phyloP scores from a whole-genome alignment of 1,140 invertebrate genomes.

The Hypothenemus hampei region DNA sequence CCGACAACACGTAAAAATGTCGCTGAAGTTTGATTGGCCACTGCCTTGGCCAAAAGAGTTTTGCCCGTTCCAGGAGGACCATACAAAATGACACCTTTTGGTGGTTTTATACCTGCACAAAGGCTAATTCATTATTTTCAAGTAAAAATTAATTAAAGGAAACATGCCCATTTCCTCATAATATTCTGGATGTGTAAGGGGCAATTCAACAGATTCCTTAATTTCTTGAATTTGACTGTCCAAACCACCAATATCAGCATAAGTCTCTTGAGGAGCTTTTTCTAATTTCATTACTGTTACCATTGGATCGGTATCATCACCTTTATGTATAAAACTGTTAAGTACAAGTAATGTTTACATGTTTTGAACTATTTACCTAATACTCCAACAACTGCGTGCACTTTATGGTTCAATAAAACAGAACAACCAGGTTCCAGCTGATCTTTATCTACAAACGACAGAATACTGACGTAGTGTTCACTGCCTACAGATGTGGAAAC shows the following conservation, averaged over 20 bases:
- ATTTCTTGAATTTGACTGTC: slow-evolving; percentile 99
- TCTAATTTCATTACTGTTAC: slow-evolving; percentile 99
- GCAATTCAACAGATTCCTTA: slow-evolving; percentile 98
- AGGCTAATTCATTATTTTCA: slow-evolving; percentile 3
- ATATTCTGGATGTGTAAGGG: slow-evolving; percentile 98
- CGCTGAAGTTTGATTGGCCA: slow-evolving; percentile 99
- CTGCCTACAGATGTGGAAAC: slow-evolving; percentile 99
- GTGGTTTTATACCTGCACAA: slow-evolving; percentile 85
- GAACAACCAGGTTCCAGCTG: slow-evolving; percentile 98
- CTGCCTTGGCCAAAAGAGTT: slow-evolving; percentile 96
- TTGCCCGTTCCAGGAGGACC: slow-evolving; percentile 98
- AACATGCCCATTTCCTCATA: slow-evolving; percentile 96
- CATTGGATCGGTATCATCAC: slow-evolving; percentile 99
- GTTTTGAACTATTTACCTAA: slow-evolving; percentile 45
- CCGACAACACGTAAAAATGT: slow-evolving; percentile 98
- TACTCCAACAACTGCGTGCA: slow-evolving; percentile 98
- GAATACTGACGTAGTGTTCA: slow-evolving; percentile 98
- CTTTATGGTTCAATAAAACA: slow-evolving; percentile 98
- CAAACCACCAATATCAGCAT: slow-evolving; percentile 99
- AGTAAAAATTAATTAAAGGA: slow-evolving; percentile 4
- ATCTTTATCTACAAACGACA: slow-evolving; percentile 99
- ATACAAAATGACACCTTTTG: slow-evolving; percentile 98
- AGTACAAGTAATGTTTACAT: neutral
- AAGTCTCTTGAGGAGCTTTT: slow-evolving; percentile 99
- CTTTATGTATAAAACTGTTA: slow-evolving; percentile 37